phyloP scores from a whole-genome alignment of 1,140 invertebrate genomes.

The Pseudoatta argentina region DNA sequence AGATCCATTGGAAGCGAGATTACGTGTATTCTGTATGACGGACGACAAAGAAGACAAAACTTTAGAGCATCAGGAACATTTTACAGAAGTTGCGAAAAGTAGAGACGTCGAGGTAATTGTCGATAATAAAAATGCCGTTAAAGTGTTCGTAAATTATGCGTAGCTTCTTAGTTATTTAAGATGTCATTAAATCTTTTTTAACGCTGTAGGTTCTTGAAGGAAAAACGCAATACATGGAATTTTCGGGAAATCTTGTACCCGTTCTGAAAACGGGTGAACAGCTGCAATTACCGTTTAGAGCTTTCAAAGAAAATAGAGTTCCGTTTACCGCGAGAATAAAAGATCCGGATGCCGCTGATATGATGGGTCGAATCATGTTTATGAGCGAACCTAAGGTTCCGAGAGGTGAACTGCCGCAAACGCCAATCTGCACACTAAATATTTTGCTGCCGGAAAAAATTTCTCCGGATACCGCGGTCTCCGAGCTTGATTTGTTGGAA shows the following conservation, averaged over 20 bases:
- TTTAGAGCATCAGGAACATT: slow-evolving; percentile 96
- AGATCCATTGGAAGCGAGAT: slow-evolving; percentile 94
- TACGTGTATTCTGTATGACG: slow-evolving; percentile 98
- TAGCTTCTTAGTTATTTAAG: neutral
- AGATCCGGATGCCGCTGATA: slow-evolving; percentile 91
- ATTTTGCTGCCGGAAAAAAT: slow-evolving; percentile 93
- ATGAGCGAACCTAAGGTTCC: slow-evolving; percentile 97
- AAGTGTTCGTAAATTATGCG: neutral
- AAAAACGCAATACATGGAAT: slow-evolving; percentile 96
- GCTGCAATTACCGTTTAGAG: slow-evolving; percentile 93
- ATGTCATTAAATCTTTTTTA: slow-evolving; percentile 4
- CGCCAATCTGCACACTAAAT: slow-evolving; percentile 96
- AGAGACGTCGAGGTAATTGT: slow-evolving; percentile 92
- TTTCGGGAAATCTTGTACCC: slow-evolving; percentile 97
- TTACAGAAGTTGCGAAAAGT: slow-evolving; percentile 96
- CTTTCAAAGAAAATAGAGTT: slow-evolving; percentile 97
- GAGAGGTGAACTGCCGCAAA: slow-evolving; percentile 93
- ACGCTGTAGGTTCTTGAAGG: slow-evolving; percentile 91
- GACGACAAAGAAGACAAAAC: slow-evolving; percentile 99
- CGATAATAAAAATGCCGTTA: neutral
- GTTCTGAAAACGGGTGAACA: slow-evolving; percentile 98
- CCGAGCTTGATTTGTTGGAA: slow-evolving; percentile 91
- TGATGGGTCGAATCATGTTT: slow-evolving; percentile 94
- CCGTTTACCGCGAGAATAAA: slow-evolving; percentile 95
- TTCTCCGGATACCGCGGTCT: slow-evolving; percentile 89